Conservation (phyloP, 1,140 invertebrate genomes). For the Tetramorium parvispinum region DNA sequence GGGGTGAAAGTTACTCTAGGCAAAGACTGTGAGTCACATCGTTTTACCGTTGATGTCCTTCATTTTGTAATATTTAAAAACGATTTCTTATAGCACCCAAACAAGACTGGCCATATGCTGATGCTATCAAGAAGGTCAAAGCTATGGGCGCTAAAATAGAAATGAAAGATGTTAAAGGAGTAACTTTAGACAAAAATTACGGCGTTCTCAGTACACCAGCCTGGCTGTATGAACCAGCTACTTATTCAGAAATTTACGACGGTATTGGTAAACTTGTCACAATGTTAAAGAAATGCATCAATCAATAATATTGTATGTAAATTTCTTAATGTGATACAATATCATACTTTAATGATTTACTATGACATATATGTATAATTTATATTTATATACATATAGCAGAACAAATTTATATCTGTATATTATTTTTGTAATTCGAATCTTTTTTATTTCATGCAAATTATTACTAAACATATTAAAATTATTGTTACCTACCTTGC, state of each 20-base stretch:
- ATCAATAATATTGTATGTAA: neutral
- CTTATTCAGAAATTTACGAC: slow-evolving; percentile 86
- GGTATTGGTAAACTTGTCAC: slow-evolving; percentile 87
- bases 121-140: slow-evolving; percentile 85
- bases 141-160: slow-evolving; percentile 86
- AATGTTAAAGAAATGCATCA: slow-evolving; percentile 68
- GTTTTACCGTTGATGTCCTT: neutral
- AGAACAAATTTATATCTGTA: neutral
- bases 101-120: slow-evolving; percentile 87
- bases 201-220: slow-evolving; percentile 88
- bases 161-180: slow-evolving; percentile 84
- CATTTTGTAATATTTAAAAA: neutral
- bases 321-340: neutral
- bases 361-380: neutral
- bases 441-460: neutral
- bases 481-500: neutral
- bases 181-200: slow-evolving; percentile 85
- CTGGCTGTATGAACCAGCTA: slow-evolving; percentile 86
- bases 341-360: neutral
- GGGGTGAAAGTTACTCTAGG: slow-evolving; percentile 88
- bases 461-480: slow-evolving; percentile 6
- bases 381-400: neutral
- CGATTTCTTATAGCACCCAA: slow-evolving; percentile 76
- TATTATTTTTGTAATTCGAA: neutral
- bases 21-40: slow-evolving; percentile 78